phyloP scores from a whole-genome alignment of 2,113 vertebrate species.

The Girardinichthys multiradiatus region DNA sequence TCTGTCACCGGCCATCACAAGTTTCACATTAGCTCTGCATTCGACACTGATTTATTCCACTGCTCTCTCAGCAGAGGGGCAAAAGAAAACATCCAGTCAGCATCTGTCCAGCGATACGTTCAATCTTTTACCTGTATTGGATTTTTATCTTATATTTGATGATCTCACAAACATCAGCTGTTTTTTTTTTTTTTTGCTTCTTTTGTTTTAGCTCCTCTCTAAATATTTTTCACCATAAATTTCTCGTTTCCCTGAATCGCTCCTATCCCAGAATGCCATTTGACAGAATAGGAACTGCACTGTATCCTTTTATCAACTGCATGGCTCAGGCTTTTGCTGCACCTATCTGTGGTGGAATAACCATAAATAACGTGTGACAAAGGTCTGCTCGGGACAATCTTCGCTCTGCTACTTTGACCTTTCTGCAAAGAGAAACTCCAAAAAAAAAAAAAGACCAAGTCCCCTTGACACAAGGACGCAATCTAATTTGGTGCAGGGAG shows the following conservation, averaged over 20 bases:
- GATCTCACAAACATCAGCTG: slow-evolving; percentile 21
- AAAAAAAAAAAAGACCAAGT: slow-evolving; percentile 66
- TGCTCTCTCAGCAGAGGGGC: slow-evolving; percentile 5
- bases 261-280: slow-evolving; percentile 34
- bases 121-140: slow-evolving; percentile 14
- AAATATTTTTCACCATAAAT: slow-evolving; percentile 14
- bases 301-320: slow-evolving; percentile 39
- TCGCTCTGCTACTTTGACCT: slow-evolving; percentile 59
- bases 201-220: not conserved
- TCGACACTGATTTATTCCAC: slow-evolving; percentile 73
- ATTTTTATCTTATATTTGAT: slow-evolving; percentile 31
- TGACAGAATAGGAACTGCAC: slow-evolving; percentile 37
- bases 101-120: slow-evolving; percentile 39
- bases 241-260: slow-evolving; percentile 4
- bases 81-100: slow-evolving; percentile 56
- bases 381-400: slow-evolving; percentile 56
- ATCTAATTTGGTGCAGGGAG: slow-evolving; percentile 67
- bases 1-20: slow-evolving; percentile 67
- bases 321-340: slow-evolving; percentile 24
- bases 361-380: slow-evolving; percentile 71
- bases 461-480: slow-evolving; percentile 74
- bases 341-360: slow-evolving; percentile 38
- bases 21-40: slow-evolving; percentile 52
- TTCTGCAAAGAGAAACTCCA: slow-evolving; percentile 61
- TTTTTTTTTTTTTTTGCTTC: not conserved